phyloP scores from a whole-genome alignment of 2,797 vertebrate genomes.

The Anniella stebbinsi region DNA sequence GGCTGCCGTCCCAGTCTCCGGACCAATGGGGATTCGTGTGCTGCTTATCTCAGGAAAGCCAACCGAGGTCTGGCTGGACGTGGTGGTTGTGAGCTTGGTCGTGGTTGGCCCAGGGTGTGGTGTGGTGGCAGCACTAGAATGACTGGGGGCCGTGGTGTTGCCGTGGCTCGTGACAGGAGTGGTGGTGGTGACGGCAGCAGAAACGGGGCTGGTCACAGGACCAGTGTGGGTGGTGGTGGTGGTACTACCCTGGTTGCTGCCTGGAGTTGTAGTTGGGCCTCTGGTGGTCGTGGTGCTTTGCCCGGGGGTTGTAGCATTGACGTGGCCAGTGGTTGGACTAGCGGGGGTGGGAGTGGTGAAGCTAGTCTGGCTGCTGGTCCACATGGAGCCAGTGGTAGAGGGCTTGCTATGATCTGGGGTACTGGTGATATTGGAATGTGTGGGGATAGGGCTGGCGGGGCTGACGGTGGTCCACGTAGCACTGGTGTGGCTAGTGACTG shows the following conservation, averaged over 20 bases:
- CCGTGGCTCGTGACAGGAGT: slow-evolving; percentile 79
- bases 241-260: slow-evolving; percentile 78
- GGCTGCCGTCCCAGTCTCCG: no score
- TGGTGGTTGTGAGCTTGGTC: neutral
- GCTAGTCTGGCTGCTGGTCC: neutral
- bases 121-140: slow-evolving; percentile 76
- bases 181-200: slow-evolving; percentile 82
- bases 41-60: neutral
- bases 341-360: neutral
- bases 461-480: neutral
- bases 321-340: neutral
- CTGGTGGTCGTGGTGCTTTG: slow-evolving; percentile 77
- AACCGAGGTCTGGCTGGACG: neutral
- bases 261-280: slow-evolving; percentile 77
- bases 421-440: accelerated
- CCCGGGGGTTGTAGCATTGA: neutral
- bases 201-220: slow-evolving; percentile 73
- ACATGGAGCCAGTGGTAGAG: accelerated
- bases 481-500: neutral
- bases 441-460: no score
- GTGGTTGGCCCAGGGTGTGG: neutral
- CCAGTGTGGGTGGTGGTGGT: slow-evolving; percentile 82
- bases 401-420: accelerated
- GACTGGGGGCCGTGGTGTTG: slow-evolving; percentile 76
- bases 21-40: neutral